Base-by-base conservation (phyloP, 2,888 invertebrate genomes). In the Coenonympha glycerion region DNA sequence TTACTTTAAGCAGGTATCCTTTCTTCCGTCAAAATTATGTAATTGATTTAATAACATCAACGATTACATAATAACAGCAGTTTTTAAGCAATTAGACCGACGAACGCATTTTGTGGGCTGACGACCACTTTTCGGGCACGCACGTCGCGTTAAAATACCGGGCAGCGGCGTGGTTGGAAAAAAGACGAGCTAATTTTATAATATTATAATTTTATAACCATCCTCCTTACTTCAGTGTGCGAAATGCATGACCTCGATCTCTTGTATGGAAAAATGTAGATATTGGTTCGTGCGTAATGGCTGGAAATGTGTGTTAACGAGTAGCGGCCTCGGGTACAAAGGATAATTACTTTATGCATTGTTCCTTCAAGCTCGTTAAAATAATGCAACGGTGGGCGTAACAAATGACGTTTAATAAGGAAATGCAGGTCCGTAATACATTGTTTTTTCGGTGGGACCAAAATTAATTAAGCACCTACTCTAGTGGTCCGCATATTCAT, bases 71-170 rank as follows among this genome's bases (percentile, higher is more conserved):
- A 57, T 52, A 33, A 33, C 57, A 56, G 61, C 64, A 64, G 62
- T 72, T 73, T 76, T 71, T 68, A 61, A 65, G 73, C 69, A 80
- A 79, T 79, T 76, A 76, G 72, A 69, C 68, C 65, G 61, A 56
- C n/a, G n/a, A n/a, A n/a, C n/a, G n/a, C n/a, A n/a, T n/a, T n/a
- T 66, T 68, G 59, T 62, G 60, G 58, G 62, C 60, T 64, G 65
- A 63, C 63, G 60, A 65, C 61, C 60, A 65, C 69, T 76, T 80
- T 79, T 69, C 64, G 61, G 61, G 64, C 69, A 61, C 60, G 68
- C 69, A 65, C 68, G 63, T 55, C 55, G 70, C 82, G 78, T 85
- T 84, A 85, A 85, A 81, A 84, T 82, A 71, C 77, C 81, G 57
- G 62, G 62, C 69, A 64, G 66, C 69, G 65, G 66, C 63, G 53